Conservation (phyloP, 1,140 invertebrate genomes). For the Drosophila nigromelanica region DNA sequence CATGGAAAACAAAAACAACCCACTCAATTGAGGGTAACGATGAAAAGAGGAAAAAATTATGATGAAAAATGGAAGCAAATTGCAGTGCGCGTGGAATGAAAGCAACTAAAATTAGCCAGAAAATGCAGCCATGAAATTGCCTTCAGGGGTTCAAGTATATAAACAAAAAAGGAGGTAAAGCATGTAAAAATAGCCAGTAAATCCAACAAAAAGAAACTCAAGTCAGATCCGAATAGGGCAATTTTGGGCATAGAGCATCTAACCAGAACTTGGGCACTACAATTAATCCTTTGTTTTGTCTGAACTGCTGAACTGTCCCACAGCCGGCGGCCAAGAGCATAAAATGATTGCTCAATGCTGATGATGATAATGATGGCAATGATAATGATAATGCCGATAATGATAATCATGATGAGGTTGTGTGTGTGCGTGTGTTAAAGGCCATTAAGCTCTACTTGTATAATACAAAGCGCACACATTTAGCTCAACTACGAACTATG, state of each 20-base stretch:
- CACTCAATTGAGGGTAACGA: constrained; percentile 7
- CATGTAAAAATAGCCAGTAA: neutral
- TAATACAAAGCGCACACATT: constrained; percentile 77
- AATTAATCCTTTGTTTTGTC: constrained; percentile 74
- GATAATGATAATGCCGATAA: constrained; percentile 36
- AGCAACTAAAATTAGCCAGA: constrained; percentile 39
- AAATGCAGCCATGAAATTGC: constrained; percentile 17
- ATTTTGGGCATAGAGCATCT: constrained; percentile 1
- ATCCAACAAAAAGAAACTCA: neutral
- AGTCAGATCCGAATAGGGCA: neutral
- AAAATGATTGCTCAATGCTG: constrained; percentile 46
- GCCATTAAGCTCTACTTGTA: constrained; percentile 80
- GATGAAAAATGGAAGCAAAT: constrained; percentile 11
- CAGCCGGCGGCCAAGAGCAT: constrained; percentile 30
- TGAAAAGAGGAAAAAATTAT: constrained; percentile 3
- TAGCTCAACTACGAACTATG: constrained; percentile 65
- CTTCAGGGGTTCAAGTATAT: neutral
- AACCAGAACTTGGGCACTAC: constrained; percentile 51
- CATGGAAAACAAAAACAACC: constrained; percentile 3
- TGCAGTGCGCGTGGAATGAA: constrained; percentile 13
- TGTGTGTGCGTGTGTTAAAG: constrained; percentile 61
- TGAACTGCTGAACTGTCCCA: neutral
- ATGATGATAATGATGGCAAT: constrained; percentile 39
- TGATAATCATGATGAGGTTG: constrained; percentile 30
- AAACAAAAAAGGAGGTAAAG: neutral